A percentile compares a stretch with the other conserved stretches of the same genome.
These are phyloP conservation scores for Schlechtendalia chinensis DNA, from an alignment of 1,140 invertebrate species.

Conservation along the genomic window DNA sequence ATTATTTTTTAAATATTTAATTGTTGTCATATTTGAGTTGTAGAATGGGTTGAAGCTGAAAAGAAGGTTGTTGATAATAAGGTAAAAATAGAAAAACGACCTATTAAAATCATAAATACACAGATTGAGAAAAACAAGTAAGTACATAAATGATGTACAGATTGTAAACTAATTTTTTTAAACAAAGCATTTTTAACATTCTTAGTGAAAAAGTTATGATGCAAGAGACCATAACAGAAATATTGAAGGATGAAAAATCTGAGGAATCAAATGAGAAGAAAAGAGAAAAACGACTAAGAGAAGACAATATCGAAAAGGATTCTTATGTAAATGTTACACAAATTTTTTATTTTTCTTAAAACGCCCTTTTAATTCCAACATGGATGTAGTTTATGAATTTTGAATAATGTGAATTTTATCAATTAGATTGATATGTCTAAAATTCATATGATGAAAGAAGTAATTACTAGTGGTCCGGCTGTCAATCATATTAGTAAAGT, in stretches of 20 bases:
- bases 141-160: not conserved
- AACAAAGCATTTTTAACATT: not conserved
- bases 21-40: not conserved
- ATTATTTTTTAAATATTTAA: not conserved
- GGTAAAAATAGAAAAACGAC: slow-evolving; percentile 18
- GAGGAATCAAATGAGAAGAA: slow-evolving; percentile 22
- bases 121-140: slow-evolving; percentile 13
- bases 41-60: slow-evolving; percentile 45
- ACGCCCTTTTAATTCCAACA: no score
- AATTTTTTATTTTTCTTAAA: not conserved
- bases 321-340: not conserved
- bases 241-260: not conserved
- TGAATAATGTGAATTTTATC: not conserved
- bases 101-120: not conserved
- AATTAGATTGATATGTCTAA: slow-evolving; percentile 17
- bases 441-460: not conserved
- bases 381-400: not conserved
- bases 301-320: slow-evolving; percentile 41
- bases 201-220: slow-evolving; percentile 16
- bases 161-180: not conserved
- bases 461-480: slow-evolving; percentile 1
- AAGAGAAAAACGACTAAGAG: slow-evolving; percentile 44
- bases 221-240: not conserved
- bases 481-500: slow-evolving; percentile 23
- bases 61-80: slow-evolving; percentile 31